Evolutionary conservation across 2,797 vertebrate genomes (phyloP), one percentile per base, ranked within the genome.

Genomic region (Gila robusta): DNA sequence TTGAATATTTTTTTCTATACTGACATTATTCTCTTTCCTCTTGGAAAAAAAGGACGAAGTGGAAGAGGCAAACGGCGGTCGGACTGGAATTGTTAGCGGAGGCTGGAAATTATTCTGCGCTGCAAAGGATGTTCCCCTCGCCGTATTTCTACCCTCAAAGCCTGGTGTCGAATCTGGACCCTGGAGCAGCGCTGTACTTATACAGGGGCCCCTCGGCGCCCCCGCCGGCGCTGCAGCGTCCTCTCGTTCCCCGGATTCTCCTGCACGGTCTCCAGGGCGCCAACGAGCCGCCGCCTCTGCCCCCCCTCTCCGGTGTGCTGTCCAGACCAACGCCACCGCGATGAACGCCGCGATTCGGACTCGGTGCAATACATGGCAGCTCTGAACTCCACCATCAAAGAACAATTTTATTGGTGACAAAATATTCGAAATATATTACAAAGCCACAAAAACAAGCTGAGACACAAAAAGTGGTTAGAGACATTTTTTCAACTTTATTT

Each of bases 131-230:
- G 98, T 99, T 99, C 92, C 98, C 98, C 49, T 98, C 98, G 79
- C 98, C 98, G 84, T 99, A 99, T 89, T 99, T 99, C 96, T 99
- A 99, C 92, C 98, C 98, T 54, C 98, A 98, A 92, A 98, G 97
- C 81, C 92, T 99, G 81, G 96, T 99, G 87, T 98, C 98, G 92
- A 99, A 98, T 93, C 93, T 99, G 94, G 98, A 99, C 90, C 98
- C 98, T 7, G 96, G 97, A 76, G 97, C 98, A 39, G 98, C 97
- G 69, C 96, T 98, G 54, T 99, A 98, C 88, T 93, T 99, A 91
- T 99, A 98, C 95, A 94, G 98, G 76, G 97, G 98, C 19, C 97
- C 98, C 79, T 97, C 97, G 81, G 97, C 97, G 28, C 97, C 97
- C 17, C 97, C 98, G 12, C 98, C 97, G 37, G 93, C 96, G 82